These are phyloP conservation scores for Eupithecia exiguata DNA, from an alignment of 2,888 invertebrate genomes.

Conservation along the genomic window DNA sequence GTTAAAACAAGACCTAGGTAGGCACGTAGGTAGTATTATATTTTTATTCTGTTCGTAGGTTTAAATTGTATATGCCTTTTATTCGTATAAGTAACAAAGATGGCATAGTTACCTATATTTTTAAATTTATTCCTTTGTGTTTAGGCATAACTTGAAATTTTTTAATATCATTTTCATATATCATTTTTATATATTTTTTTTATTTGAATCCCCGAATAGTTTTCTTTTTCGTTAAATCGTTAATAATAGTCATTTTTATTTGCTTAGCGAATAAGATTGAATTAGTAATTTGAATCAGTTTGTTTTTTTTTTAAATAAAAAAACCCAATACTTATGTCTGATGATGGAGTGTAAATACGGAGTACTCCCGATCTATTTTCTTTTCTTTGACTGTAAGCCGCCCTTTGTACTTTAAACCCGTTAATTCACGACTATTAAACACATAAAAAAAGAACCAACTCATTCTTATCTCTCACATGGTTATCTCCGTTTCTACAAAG, in stretches of 20 bases:
- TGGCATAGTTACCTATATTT: neutral
- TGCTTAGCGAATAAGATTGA: no score
- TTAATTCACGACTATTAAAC: neutral
- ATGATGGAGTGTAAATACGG: neutral
- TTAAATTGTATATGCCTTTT: neutral
- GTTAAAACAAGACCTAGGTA: neutral
- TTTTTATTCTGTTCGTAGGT: no score
- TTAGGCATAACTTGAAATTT: no score
- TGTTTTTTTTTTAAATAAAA: no score
- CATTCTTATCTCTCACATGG: neutral
- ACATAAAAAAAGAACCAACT: neutral
- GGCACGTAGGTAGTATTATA: no score
- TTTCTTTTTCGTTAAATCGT: no score
- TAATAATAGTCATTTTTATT: no score
- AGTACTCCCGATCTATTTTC: neutral
- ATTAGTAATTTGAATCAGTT: no score
- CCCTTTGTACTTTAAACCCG: neutral
- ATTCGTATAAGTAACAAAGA: neutral
- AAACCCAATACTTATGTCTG: no score
- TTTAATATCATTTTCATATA: no score
- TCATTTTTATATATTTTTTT: no score
- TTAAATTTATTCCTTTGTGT: neutral
- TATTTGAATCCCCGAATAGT: no score
- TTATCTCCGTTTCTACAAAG: neutral
- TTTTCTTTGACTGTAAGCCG: conserved; percentile 4